Evolutionary conservation across 2,888 invertebrate genomes (phyloP), one percentile per base, ranked within the genome.

Genomic region (Dolichopus griseipennis): DNA sequence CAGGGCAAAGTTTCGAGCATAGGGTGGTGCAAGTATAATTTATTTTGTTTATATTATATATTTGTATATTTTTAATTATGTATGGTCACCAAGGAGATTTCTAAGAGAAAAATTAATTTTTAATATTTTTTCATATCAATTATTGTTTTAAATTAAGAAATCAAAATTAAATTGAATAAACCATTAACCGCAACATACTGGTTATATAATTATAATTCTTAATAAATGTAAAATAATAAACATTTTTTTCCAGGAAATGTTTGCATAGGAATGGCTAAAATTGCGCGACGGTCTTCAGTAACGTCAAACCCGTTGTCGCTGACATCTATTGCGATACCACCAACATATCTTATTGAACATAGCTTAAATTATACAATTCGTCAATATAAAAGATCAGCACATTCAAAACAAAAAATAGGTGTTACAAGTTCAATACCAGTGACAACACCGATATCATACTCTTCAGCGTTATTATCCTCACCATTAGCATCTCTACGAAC

Each of bases 191-290:
- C n/a, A n/a, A n/a, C n/a, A n/a, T n/a, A n/a, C n/a, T n/a, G n/a
- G n/a, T n/a, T n/a, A n/a, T n/a, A n/a, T n/a, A n/a, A n/a, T n/a
- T n/a, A n/a, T n/a, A n/a, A n/a, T n/a, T n/a, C n/a, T 27, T 27
- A 27, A 27, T 27, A 27, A 27, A 27, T 27, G 2, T 2, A 27
- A 27, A 27, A 41, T 15, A 41, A 41, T 12, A 52, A 37, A 52
- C 18, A 52, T 52, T 52, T n/a, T 52, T 7, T 52, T 52, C 18
- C 73, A 81, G 81, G 79, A 78, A 74, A 82, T 82, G 81, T 78
- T 76, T 75, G 75, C 78, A 74, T 82, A 81, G 80, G 81, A 75
- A 82, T 82, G 81, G 81, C 82, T 74, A 82, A 79, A 80, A 76
- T 81, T 78, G 78, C 81, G 75, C 81, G 81, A 79, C 81, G 81